A percentile compares a stretch with the other conserved stretches of the same genome.
Evolutionary conservation across 53 echinoderm and acorn worm species (phyloP).

Genomic region (Astropecten irregularis): DNA sequence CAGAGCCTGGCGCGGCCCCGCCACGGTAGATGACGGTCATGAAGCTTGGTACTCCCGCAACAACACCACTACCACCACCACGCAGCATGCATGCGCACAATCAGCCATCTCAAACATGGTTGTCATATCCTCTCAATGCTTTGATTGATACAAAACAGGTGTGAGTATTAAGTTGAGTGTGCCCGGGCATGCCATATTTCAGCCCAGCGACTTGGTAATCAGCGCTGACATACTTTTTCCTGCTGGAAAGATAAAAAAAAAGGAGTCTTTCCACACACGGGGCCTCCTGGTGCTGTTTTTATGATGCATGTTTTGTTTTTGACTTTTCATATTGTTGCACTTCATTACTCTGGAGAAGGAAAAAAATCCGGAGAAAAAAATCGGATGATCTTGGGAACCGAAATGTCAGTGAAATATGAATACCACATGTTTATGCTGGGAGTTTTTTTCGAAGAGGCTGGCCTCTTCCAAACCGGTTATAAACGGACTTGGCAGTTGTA

Average conservation of each 20-base stretch:
- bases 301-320: constrained; percentile 28
- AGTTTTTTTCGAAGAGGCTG: too few relatives aligned
- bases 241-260: constrained; percentile 36
- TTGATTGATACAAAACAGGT: constrained; percentile 55
- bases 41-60: too few relatives aligned
- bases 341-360: constrained; percentile 17
- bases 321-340: constrained; percentile 35
- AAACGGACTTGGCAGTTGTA: too few relatives aligned
- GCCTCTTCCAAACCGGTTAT: too few relatives aligned
- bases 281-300: constrained; percentile 20
- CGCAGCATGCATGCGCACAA: too few relatives aligned
- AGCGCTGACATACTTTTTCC: constrained; percentile 48
- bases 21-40: constrained; percentile 23
- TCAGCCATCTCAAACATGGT: too few relatives aligned
- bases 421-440: constrained; percentile 27
- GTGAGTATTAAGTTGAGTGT: constrained; percentile 22
- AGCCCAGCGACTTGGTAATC: constrained; percentile 35
- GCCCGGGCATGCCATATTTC: constrained; percentile 21
- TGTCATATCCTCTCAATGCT: constrained; percentile 9
- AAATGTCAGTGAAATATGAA: neutral
- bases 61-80: too few relatives aligned
- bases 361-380: too few relatives aligned
- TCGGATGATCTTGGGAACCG: too few relatives aligned
- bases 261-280: constrained; percentile 10
- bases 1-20: too few relatives aligned